Evolutionary conservation across 2,797 vertebrate species (phyloP).

Genomic region (Melanitta fusca): DNA sequence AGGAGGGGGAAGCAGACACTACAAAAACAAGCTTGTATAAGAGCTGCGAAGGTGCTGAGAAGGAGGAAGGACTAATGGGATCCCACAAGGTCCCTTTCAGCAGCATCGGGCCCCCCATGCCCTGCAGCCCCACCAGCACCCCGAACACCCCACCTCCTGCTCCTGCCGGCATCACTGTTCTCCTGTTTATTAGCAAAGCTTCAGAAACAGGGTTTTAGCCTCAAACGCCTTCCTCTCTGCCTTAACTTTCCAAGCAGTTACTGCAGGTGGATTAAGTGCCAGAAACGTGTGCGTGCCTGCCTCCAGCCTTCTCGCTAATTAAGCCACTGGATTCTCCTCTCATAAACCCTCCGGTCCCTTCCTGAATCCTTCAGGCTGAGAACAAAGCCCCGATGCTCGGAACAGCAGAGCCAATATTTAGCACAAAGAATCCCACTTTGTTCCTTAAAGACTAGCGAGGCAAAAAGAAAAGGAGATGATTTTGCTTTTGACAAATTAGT

Average conservation of each 20-base stretch:
- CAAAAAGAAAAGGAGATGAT: not conserved
- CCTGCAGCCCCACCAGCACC: not conserved
- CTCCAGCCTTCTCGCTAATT: not conserved
- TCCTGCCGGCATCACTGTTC: not conserved
- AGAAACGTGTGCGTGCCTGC: not conserved
- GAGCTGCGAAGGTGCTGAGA: not conserved
- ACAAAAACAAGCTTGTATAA: not conserved
- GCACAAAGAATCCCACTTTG: not conserved
- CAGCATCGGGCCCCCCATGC: fast-evolving
- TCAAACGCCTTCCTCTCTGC: not conserved
- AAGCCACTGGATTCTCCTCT: not conserved
- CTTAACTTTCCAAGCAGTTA: not conserved
- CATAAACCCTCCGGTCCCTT: not conserved
- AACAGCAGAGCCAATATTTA: not conserved
- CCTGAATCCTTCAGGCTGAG: not conserved
- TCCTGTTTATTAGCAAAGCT: not conserved
- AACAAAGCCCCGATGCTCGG: not conserved
- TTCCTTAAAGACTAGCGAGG: fast-evolving
- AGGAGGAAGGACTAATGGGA: not conserved
- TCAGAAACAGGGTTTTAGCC: not conserved
- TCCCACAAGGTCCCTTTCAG: not conserved
- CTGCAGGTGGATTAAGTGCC: not conserved
- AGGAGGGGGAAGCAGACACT: fast-evolving
- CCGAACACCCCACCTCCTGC: not conserved
- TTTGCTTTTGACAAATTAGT: not conserved